Base-by-base conservation (phyloP, 2,888 invertebrate genomes). In the Daptonema setosum region DNA sequence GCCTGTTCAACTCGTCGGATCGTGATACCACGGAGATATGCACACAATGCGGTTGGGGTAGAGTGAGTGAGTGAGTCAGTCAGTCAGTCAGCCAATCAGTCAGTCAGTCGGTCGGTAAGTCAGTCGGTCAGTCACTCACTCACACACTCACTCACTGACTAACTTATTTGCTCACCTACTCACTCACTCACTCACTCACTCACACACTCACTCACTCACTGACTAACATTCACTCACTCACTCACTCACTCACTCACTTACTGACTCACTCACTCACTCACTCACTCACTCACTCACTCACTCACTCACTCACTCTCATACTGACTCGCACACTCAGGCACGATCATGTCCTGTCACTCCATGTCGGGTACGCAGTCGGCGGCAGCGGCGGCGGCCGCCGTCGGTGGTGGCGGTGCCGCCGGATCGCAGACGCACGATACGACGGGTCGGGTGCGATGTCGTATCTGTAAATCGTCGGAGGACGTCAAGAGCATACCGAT, bases 1-100 rank as follows among this genome's bases (percentile, higher is more conserved):
- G 95, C 14, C 79, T 97, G 24, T 80, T 93, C 63, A 83, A 87
- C 73, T 87, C 87, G 72, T 93, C 93, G 0, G 95, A 97, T 70
- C 81, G 82, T 74, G 81, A 81, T 20, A 78, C 79, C 66, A 70
- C 71, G 3, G 65, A 70, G 54, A 67, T 72, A 26, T 76, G 76
- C 62, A 66, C 65, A 29, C 62, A 66, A 25, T 76, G 75, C 64
- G 71, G 72, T 25, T 70, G 66, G 54, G 59, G 71, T 17, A 17
- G 35, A 35, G 35, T 8, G 17, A 35, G 35, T 8, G 35, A 11
- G 17, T 35, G n/a, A n/a, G n/a, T n/a, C n/a, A n/a, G n/a, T n/a
- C n/a, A n/a, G n/a, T n/a, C n/a, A n/a, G n/a, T n/a, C n/a, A n/a
- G n/a, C n/a, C n/a, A n/a, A n/a, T n/a, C n/a, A n/a, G n/a, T n/a